Conservation (phyloP, 2,888 invertebrate species). For the Andrena minutula region DNA sequence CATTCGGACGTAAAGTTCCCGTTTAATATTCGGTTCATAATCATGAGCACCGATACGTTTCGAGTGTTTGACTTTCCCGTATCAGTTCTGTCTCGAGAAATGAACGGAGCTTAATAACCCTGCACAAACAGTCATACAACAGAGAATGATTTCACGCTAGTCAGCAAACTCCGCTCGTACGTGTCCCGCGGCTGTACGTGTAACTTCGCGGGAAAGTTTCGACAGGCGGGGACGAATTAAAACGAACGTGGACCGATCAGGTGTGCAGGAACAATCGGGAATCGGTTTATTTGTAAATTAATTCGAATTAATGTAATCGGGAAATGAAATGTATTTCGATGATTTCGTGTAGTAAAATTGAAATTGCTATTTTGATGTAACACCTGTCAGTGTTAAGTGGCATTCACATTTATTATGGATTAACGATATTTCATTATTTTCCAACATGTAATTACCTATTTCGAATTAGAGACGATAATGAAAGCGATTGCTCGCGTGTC, state of each 20-base stretch:
- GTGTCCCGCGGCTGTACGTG: conserved; percentile 3
- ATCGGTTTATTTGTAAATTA: neutral
- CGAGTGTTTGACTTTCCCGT: conserved; percentile 68
- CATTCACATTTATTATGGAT: neutral
- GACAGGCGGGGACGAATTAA: conserved; percentile 20
- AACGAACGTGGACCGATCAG: conserved; percentile 17
- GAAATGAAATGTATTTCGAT: neutral
- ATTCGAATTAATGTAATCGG: neutral
- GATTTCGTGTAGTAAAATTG: no score
- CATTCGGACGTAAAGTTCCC: conserved; percentile 7
- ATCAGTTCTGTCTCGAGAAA: conserved; percentile 55
- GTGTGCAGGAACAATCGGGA: neutral
- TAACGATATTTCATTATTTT: no score
- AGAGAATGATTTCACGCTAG: conserved; percentile 54
- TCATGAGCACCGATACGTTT: conserved; percentile 61
- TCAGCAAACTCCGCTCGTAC: conserved; percentile 35
- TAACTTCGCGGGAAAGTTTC: conserved; percentile 27
- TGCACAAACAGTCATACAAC: conserved; percentile 72
- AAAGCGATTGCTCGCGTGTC: no score
- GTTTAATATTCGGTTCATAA: conserved; percentile 59
- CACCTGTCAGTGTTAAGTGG: neutral
- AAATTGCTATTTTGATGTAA: neutral
- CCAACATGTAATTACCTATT: no score
- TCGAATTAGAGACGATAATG: no score
- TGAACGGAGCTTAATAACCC: conserved; percentile 69